Conservation (phyloP, 2,888 invertebrate genomes). For the Horisme vitalbata region DNA sequence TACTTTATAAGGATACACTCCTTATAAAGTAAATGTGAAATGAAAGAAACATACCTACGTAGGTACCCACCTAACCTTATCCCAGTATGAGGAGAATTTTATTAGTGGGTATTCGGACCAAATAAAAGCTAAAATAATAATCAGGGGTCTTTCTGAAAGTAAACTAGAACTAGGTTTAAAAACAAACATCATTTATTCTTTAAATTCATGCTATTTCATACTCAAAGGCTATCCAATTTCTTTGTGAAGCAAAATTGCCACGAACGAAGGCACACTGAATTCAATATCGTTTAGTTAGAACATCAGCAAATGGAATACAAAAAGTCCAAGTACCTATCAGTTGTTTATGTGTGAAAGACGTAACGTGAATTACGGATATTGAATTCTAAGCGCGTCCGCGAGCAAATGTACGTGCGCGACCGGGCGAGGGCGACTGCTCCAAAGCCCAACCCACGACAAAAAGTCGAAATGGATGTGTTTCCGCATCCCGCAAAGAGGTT, state of each 20-base stretch:
- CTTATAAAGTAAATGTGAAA: too few relatives aligned
- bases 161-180: too few relatives aligned
- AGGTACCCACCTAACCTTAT: too few relatives aligned
- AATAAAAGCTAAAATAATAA: too few relatives aligned
- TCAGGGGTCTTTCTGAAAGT: too few relatives aligned
- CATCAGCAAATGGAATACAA: constrained; percentile 53
- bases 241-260: constrained; percentile 33
- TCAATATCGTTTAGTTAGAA: constrained; percentile 42
- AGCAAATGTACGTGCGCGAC: constrained; percentile 69
- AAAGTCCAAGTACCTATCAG: constrained; percentile 53
- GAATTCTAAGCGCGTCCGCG: constrained; percentile 71
- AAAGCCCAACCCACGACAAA: constrained; percentile 50
- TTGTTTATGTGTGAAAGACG: constrained; percentile 61
- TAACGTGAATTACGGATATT: constrained; percentile 67
- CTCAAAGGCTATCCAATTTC: constrained; percentile 8
- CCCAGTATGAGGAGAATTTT: too few relatives aligned
- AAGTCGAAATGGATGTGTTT: constrained; percentile 64
- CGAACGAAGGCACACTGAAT: constrained; percentile 29
- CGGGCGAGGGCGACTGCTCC: constrained; percentile 46
- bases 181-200: too few relatives aligned
- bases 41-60: too few relatives aligned
- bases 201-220: background rate
- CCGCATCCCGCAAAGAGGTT: constrained; percentile 59
- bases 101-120: too few relatives aligned
- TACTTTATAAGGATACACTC: too few relatives aligned